These are phyloP conservation scores for Montipora efflorescens DNA, from an alignment of 64 coral and sea anemone species.

Conservation along the genomic window DNA sequence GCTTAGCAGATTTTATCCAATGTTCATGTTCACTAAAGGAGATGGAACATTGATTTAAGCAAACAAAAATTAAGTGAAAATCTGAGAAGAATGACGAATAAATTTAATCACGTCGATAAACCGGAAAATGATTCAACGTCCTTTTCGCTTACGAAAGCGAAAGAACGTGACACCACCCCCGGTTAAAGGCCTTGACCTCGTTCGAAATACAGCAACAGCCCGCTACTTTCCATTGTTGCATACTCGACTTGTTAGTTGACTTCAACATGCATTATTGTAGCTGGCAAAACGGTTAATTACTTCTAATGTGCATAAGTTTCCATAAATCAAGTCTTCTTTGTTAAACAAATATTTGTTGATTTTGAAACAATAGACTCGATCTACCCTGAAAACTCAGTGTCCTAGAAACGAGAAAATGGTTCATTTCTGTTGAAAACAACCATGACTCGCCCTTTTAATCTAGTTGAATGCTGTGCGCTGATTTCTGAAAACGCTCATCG, in stretches of 20 bases:
- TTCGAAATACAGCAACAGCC: neutral
- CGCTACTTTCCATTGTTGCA: neutral
- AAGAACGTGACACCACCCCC: conserved; percentile 9
- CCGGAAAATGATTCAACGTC: neutral
- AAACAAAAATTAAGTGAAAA: neutral
- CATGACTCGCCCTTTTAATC: too few species aligned
- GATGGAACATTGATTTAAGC: neutral
- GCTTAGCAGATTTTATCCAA: too few species aligned
- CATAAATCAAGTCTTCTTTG: neutral
- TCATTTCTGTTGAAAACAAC: too few species aligned
- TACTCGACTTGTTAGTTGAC: too few species aligned
- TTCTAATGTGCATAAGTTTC: neutral
- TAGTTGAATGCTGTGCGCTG: too few species aligned
- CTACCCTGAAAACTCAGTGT: neutral
- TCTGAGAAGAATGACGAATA: neutral
- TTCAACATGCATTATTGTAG: too few species aligned
- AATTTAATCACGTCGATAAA: neutral
- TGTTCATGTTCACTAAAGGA: neutral
- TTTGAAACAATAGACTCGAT: neutral
- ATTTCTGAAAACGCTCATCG: too few species aligned
- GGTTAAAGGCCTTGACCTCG: neutral
- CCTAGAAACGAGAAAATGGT: too few species aligned
- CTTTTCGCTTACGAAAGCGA: neutral
- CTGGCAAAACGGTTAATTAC: too few species aligned
- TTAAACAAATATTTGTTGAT: neutral